Evolutionary conservation across 2,797 vertebrate species (phyloP), one percentile per base, ranked within the genome.

Genomic region (Tinamus major): DNA sequence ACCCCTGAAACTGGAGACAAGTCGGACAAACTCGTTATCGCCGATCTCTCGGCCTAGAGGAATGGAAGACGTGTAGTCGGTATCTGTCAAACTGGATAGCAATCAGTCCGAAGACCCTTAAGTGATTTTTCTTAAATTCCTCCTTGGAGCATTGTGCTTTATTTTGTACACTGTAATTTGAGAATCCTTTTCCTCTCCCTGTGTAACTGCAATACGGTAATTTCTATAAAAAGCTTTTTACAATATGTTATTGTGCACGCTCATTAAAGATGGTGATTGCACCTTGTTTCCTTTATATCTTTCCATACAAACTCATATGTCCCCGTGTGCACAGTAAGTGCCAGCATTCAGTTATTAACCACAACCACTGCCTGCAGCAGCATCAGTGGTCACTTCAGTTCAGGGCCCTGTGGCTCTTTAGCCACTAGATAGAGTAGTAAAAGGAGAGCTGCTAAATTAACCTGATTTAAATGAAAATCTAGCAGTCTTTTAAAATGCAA

Each of bases 1-100:
- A 94, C 98, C 11, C 97, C 98, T 96, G 99, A 99, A 95, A 98
- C 98, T 92, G 98, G 98, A 97, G 99, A 98, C 98, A 99, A 99
- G 97, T 98, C 98, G 97, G 99, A 98, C 95, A 99, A 99, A 96
- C 97, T 98, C 97, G 98, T 99, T 96, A 98, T 99, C 95, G 98
- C 99, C 14, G 98, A 98, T 95, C 97, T 99, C 96, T 98, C 98
- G 35, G 98, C 98, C 21, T 98, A 98, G 98, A 97, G 92, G 91
- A 93, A 83, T 79, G 91, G 93, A 92, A 97, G 84, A 95, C 81
- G 46, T 70, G 67, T 95, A 96, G 95, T 91, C 85, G 87, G 23
- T 95, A 85, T 79, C 76, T 97, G 89, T 95, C 95, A 92, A 71
- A 94, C 91, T 92, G 87, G 89, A 95, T 85, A 87, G 83, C 42